Conservation (phyloP, 2,888 invertebrate species). For the Brenthis ino region DNA sequence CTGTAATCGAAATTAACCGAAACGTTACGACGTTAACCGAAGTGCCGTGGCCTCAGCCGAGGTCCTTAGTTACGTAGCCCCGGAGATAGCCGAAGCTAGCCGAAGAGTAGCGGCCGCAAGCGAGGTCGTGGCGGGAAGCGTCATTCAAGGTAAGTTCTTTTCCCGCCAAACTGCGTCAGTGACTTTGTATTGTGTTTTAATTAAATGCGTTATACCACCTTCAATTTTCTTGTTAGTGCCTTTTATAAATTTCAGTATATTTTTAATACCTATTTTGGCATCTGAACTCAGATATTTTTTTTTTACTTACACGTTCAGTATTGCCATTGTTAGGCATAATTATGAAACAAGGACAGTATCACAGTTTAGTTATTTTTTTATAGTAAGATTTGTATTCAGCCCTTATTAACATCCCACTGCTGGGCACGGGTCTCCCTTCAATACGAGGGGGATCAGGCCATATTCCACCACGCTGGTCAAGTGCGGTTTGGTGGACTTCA, state of each 20-base stretch:
- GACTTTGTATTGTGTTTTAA: slow-evolving; percentile 62
- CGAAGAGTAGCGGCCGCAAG: slow-evolving; percentile 72
- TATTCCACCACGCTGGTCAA: too few relatives aligned
- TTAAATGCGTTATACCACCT: slow-evolving; percentile 41
- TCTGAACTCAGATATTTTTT: too few relatives aligned
- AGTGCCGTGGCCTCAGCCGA: slow-evolving; percentile 14
- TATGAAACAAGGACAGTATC: too few relatives aligned
- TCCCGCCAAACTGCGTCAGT: slow-evolving; percentile 71
- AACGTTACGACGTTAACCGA: slow-evolving; percentile 8
- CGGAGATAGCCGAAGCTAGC: slow-evolving; percentile 42
- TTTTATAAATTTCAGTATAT: not conserved
- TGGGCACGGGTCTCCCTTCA: too few relatives aligned
- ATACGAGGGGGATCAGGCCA: too few relatives aligned
- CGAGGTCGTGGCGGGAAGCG: slow-evolving; percentile 76
- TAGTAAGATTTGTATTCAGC: too few relatives aligned
- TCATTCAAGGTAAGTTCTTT: slow-evolving; percentile 76
- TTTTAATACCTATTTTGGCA: too few relatives aligned
- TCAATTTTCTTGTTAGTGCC: not conserved
- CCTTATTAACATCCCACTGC: too few relatives aligned
- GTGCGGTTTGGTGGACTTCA: too few relatives aligned
- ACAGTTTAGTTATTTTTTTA: too few relatives aligned
- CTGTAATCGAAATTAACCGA: slow-evolving; percentile 23
- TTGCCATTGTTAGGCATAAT: too few relatives aligned
- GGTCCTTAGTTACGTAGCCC: slow-evolving; percentile 6
- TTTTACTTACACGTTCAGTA: too few relatives aligned